Evolutionary conservation across 1,140 invertebrate genomes (phyloP), one percentile per base, ranked within the genome.

Genomic region (honey bee (Apis mellifera)): DNA sequence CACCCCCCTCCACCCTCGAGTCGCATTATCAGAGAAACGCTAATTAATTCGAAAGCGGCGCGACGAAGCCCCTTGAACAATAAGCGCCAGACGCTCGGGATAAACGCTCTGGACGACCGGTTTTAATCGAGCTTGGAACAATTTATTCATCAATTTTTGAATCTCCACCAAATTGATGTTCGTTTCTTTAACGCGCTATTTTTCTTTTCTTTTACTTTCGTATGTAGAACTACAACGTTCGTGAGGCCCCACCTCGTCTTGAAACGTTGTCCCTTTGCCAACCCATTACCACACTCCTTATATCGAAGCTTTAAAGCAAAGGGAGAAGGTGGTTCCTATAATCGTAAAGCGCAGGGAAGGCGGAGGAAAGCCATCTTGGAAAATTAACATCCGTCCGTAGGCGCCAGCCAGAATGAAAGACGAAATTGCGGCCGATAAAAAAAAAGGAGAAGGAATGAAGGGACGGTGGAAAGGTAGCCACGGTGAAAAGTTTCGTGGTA

Each of bases 361-460:
- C 66, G 52, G 60, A 85, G 55, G 60, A 81, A 66, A 69, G 26
- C n/a, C 50, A 60, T 81, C 60, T 66, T 81, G n/a, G 77, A 62
- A 48, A 76, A 84, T 86, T 76, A 72, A n/a, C 77, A 71, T 71
- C 17, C 23, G 17, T 26, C 4, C 15, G 68, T 23, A 11, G 50
- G 50, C 23, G 50, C 23, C 17, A n/a, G 13, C 19, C 21, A n/a
- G 48, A 17, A 17, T 17, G 9, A n/a, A 42, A n/a, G 68, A 26
- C n/a, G 69, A 71, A 71, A 71, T 71, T 55, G 50, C 69, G 50
- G 11, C 17, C 69, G 23, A 54, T 32, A 71, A 54, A 55, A 26
- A 55, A 26, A 71, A 12, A n/a, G 21, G 12, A 8, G 9, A 71
- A 13, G 17, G 15, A 5, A 26, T 7, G 32, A 4, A 42, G 32